These are phyloP conservation scores for Anas platyrhynchos DNA, from an alignment of 2,113 vertebrate species.

Conservation along the genomic window DNA sequence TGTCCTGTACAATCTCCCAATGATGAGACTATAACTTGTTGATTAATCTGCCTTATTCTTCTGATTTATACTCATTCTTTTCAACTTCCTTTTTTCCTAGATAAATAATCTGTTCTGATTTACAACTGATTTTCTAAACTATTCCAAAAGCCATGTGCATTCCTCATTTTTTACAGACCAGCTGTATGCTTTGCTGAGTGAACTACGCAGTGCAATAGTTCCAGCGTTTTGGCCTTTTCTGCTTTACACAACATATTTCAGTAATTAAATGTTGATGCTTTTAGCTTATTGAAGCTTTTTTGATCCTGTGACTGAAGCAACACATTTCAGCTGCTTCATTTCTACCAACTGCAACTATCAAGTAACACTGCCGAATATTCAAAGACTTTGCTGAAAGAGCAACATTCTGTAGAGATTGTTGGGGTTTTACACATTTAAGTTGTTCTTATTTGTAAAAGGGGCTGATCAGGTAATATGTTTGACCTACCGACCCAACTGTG, in stretches of 20 bases:
- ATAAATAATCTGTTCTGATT: conserved; percentile 33
- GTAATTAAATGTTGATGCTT: conserved; percentile 36
- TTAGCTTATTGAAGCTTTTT: conserved; percentile 34
- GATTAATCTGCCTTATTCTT: neutral
- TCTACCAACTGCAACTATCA: conserved; percentile 2
- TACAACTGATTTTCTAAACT: conserved; percentile 25
- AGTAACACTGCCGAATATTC: conserved; percentile 1
- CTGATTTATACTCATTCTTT: conserved; percentile 32
- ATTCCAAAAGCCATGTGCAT: neutral
- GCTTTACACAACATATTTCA: conserved; percentile 21
- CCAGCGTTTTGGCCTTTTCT: conserved; percentile 28
- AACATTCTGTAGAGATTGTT: neutral
- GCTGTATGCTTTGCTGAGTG: conserved; percentile 48
- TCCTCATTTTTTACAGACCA: neutral
- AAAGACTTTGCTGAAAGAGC: conserved; percentile 31
- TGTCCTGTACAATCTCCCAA: neutral
- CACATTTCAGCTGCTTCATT: conserved; percentile 42
- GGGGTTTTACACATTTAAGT: neutral
- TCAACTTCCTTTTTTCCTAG: neutral
- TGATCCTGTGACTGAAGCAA: neutral
- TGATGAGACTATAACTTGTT: neutral
- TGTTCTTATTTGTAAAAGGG: neutral
- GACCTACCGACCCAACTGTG: neutral
- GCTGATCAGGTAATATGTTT: neutral
- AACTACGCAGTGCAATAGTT: neutral